Conservation (phyloP, 2,888 invertebrate species). For the Agrilus mali region DNA sequence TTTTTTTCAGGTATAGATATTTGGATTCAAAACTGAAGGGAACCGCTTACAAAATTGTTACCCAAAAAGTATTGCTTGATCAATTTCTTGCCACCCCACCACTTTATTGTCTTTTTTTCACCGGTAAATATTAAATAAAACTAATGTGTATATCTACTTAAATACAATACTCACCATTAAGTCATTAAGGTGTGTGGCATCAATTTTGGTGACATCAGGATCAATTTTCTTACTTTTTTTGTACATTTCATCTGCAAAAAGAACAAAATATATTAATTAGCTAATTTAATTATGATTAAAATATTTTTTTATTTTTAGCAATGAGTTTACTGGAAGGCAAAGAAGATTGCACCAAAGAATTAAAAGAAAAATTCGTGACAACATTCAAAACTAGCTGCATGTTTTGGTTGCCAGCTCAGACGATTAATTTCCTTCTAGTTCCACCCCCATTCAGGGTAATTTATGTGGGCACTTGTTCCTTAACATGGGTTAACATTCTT, state of each 20-base stretch:
- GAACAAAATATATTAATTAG: too few relatives aligned
- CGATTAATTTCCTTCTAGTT: conserved; percentile 61
- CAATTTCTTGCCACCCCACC: conserved; percentile 67
- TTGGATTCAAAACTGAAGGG: conserved; percentile 59
- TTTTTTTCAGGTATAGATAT: conserved; percentile 57
- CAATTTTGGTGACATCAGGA: neutral
- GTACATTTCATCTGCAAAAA: neutral
- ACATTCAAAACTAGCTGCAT: conserved; percentile 64
- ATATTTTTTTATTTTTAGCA: conserved; percentile 36
- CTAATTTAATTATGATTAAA: too few relatives aligned
- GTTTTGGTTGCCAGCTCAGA: conserved; percentile 76
- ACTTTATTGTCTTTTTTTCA: conserved; percentile 56
- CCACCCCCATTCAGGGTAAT: conserved; percentile 62
- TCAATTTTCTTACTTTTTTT: neutral
- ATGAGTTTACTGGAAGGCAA: conserved; percentile 65
- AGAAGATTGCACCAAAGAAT: conserved; percentile 56
- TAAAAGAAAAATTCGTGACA: conserved; percentile 54
- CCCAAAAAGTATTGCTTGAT: conserved; percentile 59
- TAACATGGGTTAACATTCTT: conserved; percentile 74
- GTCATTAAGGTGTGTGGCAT: too few relatives aligned
- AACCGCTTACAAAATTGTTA: conserved; percentile 45
- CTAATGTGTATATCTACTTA: neutral
- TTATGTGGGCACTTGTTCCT: conserved; percentile 66
- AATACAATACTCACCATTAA: neutral
- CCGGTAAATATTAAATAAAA: conserved; percentile 40